phyloP scores from a whole-genome alignment of 2,888 invertebrate species.

The Scaptomyza tumidula region DNA sequence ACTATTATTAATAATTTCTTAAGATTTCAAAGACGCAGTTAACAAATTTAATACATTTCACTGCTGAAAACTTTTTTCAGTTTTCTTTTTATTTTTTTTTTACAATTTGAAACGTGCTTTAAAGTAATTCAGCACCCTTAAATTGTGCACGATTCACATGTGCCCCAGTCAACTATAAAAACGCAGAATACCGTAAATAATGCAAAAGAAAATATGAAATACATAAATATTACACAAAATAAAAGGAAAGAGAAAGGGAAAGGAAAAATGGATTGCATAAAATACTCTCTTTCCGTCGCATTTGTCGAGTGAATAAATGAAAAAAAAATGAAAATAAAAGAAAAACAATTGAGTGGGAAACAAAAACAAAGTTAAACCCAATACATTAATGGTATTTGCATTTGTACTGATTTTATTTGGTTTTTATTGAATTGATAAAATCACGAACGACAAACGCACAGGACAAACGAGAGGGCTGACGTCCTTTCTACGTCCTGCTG shows the following conservation, averaged over 20 bases:
- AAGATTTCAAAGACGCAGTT: no score
- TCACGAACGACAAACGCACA: conserved; percentile 60
- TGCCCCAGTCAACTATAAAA: conserved; percentile 70
- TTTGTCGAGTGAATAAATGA: conserved; percentile 1
- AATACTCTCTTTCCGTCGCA: conserved; percentile 9
- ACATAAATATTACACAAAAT: conserved; percentile 53
- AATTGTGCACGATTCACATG: conserved; percentile 31
- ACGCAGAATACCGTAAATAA: conserved; percentile 63
- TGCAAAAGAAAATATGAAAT: conserved; percentile 59
- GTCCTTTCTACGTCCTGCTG: conserved; percentile 11
- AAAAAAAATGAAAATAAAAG: conserved; percentile 28
- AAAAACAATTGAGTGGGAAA: conserved; percentile 59
- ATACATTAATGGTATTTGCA: conserved; percentile 83
- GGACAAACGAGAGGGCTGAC: conserved; percentile 47
- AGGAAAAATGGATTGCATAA: conserved; percentile 57
- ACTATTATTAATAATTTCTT: no score
- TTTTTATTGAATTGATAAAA: conserved; percentile 84
- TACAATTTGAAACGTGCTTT: conserved; percentile 9
- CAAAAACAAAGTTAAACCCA: conserved; percentile 76
- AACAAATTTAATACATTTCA: background rate
- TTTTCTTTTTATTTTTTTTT: conserved; percentile 8
- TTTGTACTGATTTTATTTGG: conserved; percentile 83
- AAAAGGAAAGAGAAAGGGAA: background rate
- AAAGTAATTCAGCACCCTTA: conserved; percentile 18
- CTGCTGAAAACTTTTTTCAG: conserved; percentile 12